Percentiles rank a stretch among this genome's conserved stretches.
These are phyloP conservation scores for Mormyrus lacerda DNA, from an alignment of 2,113 vertebrate genomes.

Conservation along the genomic window DNA sequence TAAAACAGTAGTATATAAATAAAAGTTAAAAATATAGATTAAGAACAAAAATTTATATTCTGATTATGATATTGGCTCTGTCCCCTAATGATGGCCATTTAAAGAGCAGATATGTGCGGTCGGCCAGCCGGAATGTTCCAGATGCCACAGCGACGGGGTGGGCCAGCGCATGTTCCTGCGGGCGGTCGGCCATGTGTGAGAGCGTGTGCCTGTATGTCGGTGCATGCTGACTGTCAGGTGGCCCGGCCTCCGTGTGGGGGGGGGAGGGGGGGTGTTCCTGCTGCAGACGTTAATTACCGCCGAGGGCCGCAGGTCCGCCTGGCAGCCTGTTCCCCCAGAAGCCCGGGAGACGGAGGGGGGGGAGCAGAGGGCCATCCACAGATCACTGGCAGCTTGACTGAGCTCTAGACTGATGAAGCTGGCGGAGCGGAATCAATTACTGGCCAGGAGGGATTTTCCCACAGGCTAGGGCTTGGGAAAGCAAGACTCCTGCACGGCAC, in stretches of 20 bases:
- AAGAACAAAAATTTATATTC: not conserved
- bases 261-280: not conserved
- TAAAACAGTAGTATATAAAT: not conserved
- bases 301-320: conserved; percentile 49
- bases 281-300: not conserved
- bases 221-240: conserved; percentile 12
- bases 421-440: conserved; percentile 99
- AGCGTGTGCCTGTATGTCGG: not conserved
- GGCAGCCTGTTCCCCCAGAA: conserved; percentile 61
- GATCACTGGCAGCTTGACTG: conserved; percentile 87
- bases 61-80: not conserved
- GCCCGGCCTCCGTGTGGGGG: not conserved
- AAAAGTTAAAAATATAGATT: not conserved
- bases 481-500: conserved; percentile 65
- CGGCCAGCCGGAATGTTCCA: not conserved
- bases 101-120: not conserved
- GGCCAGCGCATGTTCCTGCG: not conserved
- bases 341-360: conserved; percentile 44
- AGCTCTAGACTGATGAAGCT: conserved; percentile 90
- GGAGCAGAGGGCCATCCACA: conserved; percentile 66
- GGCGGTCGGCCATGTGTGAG: not conserved
- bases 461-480: conserved; percentile 96
- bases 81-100: not conserved
- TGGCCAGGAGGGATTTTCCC: conserved; percentile 98
- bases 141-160: not conserved